phyloP scores from a whole-genome alignment of 2,888 invertebrate genomes.

The Andrena flavipes region DNA sequence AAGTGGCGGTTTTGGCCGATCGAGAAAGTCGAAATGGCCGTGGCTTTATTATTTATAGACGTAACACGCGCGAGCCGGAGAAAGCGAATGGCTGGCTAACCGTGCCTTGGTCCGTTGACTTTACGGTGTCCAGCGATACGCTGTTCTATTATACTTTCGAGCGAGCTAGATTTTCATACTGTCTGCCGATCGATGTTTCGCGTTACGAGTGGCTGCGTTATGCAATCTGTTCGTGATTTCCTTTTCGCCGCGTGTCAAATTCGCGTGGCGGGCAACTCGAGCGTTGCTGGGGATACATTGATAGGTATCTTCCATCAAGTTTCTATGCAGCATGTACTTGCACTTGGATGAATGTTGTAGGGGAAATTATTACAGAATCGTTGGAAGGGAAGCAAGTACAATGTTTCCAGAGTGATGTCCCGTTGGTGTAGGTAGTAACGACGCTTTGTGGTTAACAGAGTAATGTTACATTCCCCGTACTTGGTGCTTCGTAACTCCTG shows the following conservation, averaged over 20 bases:
- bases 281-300: not conserved
- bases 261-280: not conserved
- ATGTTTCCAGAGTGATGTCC: too few relatives aligned
- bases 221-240: constrained; percentile 20
- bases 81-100: constrained; percentile 59
- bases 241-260: not conserved
- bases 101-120: constrained; percentile 61
- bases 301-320: not conserved
- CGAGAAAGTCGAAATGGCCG: constrained; percentile 63
- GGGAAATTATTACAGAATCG: too few relatives aligned
- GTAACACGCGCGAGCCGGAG: constrained; percentile 54
- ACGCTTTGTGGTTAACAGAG: too few relatives aligned
- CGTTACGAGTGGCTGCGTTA: constrained; percentile 27
- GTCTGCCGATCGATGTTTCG: constrained; percentile 49
- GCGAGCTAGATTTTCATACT: constrained; percentile 47
- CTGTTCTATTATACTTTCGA: constrained; percentile 47
- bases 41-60: constrained; percentile 62
- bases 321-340: too few relatives aligned
- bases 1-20: not conserved
- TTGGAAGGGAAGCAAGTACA: too few relatives aligned
- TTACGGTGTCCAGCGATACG: constrained; percentile 47
- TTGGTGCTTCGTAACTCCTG: too few relatives aligned
- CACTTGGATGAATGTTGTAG: too few relatives aligned
- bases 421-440: too few relatives aligned
- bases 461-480: too few relatives aligned